These are phyloP conservation scores for Rhinatrema bivittatum DNA, from an alignment of 2,797 vertebrate species.

Conservation along the genomic window DNA sequence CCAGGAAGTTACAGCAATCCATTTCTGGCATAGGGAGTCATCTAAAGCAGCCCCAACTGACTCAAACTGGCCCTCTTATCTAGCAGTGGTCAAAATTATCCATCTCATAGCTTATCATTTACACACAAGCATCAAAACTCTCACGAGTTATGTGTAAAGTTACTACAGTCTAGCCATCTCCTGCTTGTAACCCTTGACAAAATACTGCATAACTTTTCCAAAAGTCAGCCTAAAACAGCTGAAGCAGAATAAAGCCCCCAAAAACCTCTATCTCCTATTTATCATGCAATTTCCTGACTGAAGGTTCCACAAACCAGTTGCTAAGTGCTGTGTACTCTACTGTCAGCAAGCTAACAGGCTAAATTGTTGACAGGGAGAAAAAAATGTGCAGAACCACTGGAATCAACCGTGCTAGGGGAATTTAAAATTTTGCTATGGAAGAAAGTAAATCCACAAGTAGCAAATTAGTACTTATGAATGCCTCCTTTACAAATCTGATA, in stretches of 20 bases:
- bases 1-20: constrained; percentile 20
- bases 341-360: constrained; percentile 59
- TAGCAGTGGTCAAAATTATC: constrained; percentile 45
- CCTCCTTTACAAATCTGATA: too few species aligned
- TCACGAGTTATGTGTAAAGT: constrained; percentile 52
- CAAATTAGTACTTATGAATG: too few species aligned
- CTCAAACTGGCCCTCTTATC: constrained; percentile 19
- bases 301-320: constrained; percentile 69
- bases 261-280: constrained; percentile 65
- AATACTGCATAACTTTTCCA: constrained; percentile 57
- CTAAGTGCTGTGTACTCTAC: constrained; percentile 66
- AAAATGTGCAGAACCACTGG: too few species aligned
- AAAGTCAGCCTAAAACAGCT: constrained; percentile 62
- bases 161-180: constrained; percentile 40
- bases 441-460: too few species aligned
- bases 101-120: constrained; percentile 51
- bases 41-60: constrained; percentile 18
- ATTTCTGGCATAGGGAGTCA: constrained; percentile 35
- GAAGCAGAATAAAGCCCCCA: constrained; percentile 67
- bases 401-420: too few species aligned
- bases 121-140: constrained; percentile 52
- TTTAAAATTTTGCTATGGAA: too few species aligned
- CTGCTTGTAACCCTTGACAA: constrained; percentile 51
- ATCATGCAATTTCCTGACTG: constrained; percentile 72
- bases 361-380: constrained; percentile 57